A percentile compares a stretch with the other conserved stretches of the same genome.
Conservation (phyloP, 1,140 invertebrate species). For the Hycleus cichorii region DNA sequence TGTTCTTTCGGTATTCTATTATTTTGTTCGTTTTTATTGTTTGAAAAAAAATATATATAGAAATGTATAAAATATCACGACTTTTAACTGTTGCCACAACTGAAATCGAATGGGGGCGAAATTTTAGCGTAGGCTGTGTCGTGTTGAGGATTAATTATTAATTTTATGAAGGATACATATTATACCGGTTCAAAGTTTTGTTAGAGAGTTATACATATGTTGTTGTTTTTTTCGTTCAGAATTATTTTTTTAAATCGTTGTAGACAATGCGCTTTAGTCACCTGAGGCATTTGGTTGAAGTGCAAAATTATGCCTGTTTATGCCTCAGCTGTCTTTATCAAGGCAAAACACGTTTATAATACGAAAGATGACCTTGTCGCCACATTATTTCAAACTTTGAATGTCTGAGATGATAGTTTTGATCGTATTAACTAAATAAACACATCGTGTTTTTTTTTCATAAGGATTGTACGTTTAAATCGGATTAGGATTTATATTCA, state of each 20-base stretch:
- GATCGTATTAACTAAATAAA: slow-evolving; percentile 10
- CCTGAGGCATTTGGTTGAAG: slow-evolving; percentile 7
- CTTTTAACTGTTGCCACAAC: no score
- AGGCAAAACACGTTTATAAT: slow-evolving; percentile 13
- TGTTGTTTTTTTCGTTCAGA: no score
- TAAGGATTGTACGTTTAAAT: background rate
- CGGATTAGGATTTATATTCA: slow-evolving; percentile 6
- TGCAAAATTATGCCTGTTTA: slow-evolving; percentile 16
- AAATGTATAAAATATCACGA: no score
- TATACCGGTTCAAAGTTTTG: no score
- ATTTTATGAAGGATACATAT: no score
- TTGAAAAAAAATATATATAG: no score
- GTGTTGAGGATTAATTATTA: no score
- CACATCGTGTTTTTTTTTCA: background rate
- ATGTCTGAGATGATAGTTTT: slow-evolving; percentile 7
- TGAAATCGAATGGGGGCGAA: no score
- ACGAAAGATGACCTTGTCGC: slow-evolving; percentile 10
- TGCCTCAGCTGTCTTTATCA: slow-evolving; percentile 14
- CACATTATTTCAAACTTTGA: slow-evolving; percentile 11
- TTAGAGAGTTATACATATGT: no score
- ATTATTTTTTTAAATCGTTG: background rate
- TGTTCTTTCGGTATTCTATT: no score
- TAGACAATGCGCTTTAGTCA: slow-evolving; percentile 10
- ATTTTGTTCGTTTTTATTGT: no score
- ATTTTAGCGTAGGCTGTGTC: no score